Percentiles rank a stretch among this genome's conserved stretches.
Evolutionary conservation across 1,140 invertebrate species (phyloP).

Genomic region (Fopius arisanus): DNA sequence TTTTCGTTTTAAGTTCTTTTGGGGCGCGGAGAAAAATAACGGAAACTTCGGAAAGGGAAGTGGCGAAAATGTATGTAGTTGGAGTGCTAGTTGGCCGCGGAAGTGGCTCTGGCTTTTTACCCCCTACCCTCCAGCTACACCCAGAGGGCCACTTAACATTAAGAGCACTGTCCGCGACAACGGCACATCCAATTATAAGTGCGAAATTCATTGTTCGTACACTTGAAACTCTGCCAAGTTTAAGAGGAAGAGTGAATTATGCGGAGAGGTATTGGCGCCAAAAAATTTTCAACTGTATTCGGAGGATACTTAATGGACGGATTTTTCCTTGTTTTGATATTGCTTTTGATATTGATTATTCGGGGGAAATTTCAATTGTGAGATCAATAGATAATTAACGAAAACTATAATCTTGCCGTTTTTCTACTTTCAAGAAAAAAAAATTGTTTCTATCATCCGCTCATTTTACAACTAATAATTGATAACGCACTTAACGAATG

Average conservation of each 20-base stretch:
- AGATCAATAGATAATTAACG: too few relatives aligned
- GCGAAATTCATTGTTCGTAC: slow-evolving; percentile 56
- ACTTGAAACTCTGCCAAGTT: slow-evolving; percentile 20
- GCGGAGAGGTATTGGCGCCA: slow-evolving; percentile 30
- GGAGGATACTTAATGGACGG: background rate
- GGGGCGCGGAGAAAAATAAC: background rate
- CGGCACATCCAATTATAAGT: slow-evolving; percentile 60
- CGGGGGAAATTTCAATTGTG: too few relatives aligned
- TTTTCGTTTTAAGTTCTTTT: background rate
- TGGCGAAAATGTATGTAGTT: slow-evolving; percentile 9
- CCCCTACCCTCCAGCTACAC: slow-evolving; percentile 6
- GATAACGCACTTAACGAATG: too few relatives aligned
- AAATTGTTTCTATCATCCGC: too few relatives aligned
- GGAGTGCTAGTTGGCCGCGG: slow-evolving; percentile 7
- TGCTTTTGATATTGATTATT: too few relatives aligned
- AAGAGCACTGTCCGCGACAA: slow-evolving; percentile 49
- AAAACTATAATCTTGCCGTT: too few relatives aligned
- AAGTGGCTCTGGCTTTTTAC: slow-evolving; percentile 11
- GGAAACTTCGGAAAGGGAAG: background rate
- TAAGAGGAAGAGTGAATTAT: background rate
- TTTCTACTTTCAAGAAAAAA: too few relatives aligned
- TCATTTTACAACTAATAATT: too few relatives aligned
- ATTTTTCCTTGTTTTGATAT: background rate
- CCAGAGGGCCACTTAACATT: slow-evolving; percentile 50
- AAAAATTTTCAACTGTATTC: slow-evolving; percentile 31